A percentile compares a stretch with the other conserved stretches of the same genome.
Evolutionary conservation across 2,797 vertebrate species (phyloP).

Genomic region (Ctenopoma kingsleyae): DNA sequence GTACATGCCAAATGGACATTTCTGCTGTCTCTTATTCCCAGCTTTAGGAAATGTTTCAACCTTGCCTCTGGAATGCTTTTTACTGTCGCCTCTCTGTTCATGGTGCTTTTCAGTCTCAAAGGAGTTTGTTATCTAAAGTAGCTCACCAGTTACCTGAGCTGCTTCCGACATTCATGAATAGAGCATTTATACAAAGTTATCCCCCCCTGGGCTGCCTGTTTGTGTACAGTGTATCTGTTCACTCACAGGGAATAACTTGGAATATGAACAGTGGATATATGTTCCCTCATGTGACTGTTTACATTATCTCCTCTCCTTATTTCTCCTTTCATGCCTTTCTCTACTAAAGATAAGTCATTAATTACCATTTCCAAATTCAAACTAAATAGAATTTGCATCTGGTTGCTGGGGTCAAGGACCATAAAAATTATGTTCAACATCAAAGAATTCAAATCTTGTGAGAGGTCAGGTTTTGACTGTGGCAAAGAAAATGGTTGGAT

Average conservation of each 20-base stretch:
- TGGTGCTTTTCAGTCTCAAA: constrained; percentile 39
- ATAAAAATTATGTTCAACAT: background rate
- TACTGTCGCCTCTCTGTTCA: constrained; percentile 37
- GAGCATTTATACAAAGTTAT: constrained; percentile 53
- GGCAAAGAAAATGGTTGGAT: too few relatives aligned
- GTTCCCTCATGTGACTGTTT: constrained; percentile 37
- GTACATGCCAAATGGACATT: constrained; percentile 46
- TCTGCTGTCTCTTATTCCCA: constrained; percentile 48
- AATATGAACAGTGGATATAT: constrained; percentile 26
- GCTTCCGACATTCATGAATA: constrained; percentile 59
- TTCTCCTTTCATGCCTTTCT: background rate
- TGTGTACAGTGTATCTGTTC: constrained; percentile 38
- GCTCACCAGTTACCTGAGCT: constrained; percentile 24
- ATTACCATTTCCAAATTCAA: too few relatives aligned
- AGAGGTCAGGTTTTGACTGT: too few relatives aligned
- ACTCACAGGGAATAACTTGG: constrained; percentile 33
- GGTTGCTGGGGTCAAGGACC: too few relatives aligned
- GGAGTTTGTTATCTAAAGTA: constrained; percentile 55
- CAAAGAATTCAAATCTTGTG: background rate
- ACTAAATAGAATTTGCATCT: too few relatives aligned
- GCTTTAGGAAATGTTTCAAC: constrained; percentile 33
- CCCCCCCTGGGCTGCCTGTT: constrained; percentile 33
- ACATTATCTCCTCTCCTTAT: background rate
- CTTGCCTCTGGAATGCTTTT: constrained; percentile 43
- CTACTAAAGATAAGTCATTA: background rate